These are phyloP conservation scores for Chymomyza fuscimana DNA, from an alignment of 2,888 invertebrate genomes.

Conservation along the genomic window DNA sequence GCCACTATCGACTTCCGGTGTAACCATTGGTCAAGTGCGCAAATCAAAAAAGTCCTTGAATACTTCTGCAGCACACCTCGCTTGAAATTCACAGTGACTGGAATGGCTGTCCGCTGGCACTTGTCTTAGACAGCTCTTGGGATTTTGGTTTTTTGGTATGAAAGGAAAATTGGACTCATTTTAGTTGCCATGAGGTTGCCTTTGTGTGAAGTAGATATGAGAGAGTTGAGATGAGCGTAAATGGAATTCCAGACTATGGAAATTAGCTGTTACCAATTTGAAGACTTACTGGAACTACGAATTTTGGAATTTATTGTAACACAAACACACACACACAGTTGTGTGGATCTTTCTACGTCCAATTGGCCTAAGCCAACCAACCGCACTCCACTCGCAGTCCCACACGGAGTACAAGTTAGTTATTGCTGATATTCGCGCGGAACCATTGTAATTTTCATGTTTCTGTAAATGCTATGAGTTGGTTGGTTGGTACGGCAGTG, in stretches of 20 bases:
- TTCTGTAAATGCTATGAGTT: conserved; percentile 48
- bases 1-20: too few relatives aligned
- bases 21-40: too few relatives aligned
- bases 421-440: conserved; percentile 71
- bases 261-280: neutral
- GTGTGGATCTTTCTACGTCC: neutral
- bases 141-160: conserved; percentile 47
- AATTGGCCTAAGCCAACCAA: neutral
- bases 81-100: neutral
- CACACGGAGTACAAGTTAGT: conserved; percentile 52
- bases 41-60: neutral
- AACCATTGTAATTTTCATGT: conserved; percentile 73
- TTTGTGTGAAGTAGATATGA: conserved; percentile 18
- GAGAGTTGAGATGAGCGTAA: conserved; percentile 3
- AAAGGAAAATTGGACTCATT: conserved; percentile 59
- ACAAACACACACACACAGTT: neutral
- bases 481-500: conserved; percentile 2
- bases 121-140: conserved; percentile 24
- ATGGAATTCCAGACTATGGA: neutral
- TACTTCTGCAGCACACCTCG: conserved; percentile 3
- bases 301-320: neutral
- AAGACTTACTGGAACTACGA: neutral
- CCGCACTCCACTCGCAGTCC: conserved; percentile 35
- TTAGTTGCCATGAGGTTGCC: conserved; percentile 41
- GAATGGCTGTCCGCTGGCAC: neutral